phyloP scores from a whole-genome alignment of 1,140 invertebrate genomes.

The Colletes latitarsis region DNA sequence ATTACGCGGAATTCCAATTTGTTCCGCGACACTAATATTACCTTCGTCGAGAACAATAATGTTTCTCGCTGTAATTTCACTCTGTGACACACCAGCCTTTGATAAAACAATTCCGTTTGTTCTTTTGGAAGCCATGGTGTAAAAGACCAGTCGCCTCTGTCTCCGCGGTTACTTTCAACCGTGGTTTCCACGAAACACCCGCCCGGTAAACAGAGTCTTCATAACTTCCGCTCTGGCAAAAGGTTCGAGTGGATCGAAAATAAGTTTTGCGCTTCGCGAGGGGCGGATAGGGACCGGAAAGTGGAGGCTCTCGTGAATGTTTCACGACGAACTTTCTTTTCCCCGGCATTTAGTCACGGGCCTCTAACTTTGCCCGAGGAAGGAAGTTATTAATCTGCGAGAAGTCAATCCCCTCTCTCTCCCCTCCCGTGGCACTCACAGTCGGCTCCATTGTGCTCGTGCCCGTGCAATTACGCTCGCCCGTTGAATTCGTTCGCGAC shows the following conservation, averaged over 20 bases:
- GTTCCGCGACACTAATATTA: too few relatives aligned
- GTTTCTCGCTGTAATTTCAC: too few relatives aligned
- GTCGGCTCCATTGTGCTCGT: conserved; percentile 55
- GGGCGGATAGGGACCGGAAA: neutral
- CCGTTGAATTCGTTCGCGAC: conserved; percentile 43
- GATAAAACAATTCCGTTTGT: too few relatives aligned
- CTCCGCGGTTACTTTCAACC: neutral
- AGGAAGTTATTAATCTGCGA: conserved; percentile 66
- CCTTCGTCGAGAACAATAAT: too few relatives aligned
- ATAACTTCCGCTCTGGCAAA: conserved; percentile 33
- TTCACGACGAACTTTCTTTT: conserved; percentile 62
- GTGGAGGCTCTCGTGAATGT: conserved; percentile 51
- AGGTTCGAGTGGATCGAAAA: conserved; percentile 32
- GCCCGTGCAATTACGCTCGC: conserved; percentile 54
- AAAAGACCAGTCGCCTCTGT: neutral
- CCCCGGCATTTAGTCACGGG: conserved; percentile 59
- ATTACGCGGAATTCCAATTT: too few relatives aligned
- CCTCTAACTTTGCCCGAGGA: conserved; percentile 49
- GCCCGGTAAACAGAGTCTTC: conserved; percentile 36
- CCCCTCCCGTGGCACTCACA: conserved; percentile 33
- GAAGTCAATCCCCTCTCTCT: conserved; percentile 59
- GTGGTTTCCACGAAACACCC: neutral
- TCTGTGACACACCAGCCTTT: too few relatives aligned
- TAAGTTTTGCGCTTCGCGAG: conserved; percentile 30
- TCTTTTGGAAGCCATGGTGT: too few relatives aligned